Evolutionary conservation across 1,140 invertebrate species (phyloP), one percentile per base, ranked within the genome.

Genomic region (Halesus radiatus): DNA sequence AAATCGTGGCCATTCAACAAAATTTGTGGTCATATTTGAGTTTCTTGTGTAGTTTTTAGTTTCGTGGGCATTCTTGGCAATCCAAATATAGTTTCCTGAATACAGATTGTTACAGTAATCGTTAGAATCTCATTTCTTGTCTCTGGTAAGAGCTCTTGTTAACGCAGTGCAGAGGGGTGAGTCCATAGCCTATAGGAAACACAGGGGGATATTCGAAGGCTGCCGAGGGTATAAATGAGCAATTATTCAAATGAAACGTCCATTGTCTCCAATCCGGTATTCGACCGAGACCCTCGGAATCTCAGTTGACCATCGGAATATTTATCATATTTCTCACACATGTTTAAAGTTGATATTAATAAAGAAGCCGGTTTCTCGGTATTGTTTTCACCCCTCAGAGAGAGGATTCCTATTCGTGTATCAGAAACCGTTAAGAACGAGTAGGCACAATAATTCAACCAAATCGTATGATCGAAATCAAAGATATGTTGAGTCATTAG

Each of bases 171-270:
- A 68, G 64, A 68, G 64, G 70, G 70, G 70, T 54, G 45, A 73
- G 45, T 54, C 26, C 26, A 29, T 5, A 29, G 18, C 53, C 20
- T n/a, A 53, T 18, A 45, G 26, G 26, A 37, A 37, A 50, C n/a
- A 13, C 13, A 26, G 53, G 53, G 70, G 70, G 22, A 22, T 22
- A 54, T 73, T 54, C 23, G 70, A 73, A 73, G 70, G 64, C n/a
- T 32, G 18, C 62, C 64, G 80, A 52, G 64, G 76, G 58, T 70
- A 80, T 80, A 82, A 82, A 82, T 80, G 78, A 82, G 75, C 81
- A 82, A 80, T 82, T 82, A 82, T 82, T 82, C 81, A 82, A 82
- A 82, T 82, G 78, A 82, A 82, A 82, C 22, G 15, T 54, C 53
- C 64, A 77, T 82, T 82, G 81, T 82, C 81, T 82, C 72, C 80